These are phyloP conservation scores for Oplegnathus fasciatus DNA, from an alignment of 2,113 vertebrate species.

Conservation along the genomic window DNA sequence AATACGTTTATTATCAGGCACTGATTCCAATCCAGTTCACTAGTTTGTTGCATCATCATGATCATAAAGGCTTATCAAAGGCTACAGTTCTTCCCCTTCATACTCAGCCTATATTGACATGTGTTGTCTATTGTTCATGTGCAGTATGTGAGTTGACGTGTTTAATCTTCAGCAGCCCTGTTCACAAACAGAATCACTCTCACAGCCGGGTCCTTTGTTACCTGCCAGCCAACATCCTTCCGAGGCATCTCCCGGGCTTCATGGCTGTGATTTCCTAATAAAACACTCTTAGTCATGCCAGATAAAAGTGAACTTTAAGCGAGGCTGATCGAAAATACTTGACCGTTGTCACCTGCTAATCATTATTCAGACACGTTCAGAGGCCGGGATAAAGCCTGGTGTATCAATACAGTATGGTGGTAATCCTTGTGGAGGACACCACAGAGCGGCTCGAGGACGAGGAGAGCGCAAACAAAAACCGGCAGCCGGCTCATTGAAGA, in stretches of 20 bases:
- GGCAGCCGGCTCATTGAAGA: background rate
- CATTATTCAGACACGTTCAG: conserved; percentile 10
- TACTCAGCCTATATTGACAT: background rate
- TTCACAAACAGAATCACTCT: conserved; percentile 15
- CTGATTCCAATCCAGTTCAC: too few relatives aligned
- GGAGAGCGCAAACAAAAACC: background rate
- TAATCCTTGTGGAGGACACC: background rate
- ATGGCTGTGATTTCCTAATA: background rate
- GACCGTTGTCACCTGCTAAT: conserved; percentile 1
- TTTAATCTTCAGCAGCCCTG: background rate
- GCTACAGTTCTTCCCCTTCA: background rate
- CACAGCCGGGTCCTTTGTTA: conserved; percentile 2
- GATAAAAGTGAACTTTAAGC: conserved; percentile 7
- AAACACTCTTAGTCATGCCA: conserved; percentile 9
- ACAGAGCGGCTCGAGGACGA: background rate
- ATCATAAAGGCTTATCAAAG: background rate
- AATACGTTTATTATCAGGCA: too few relatives aligned
- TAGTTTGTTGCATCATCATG: too few relatives aligned
- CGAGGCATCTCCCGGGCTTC: conserved; percentile 24
- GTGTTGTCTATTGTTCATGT: background rate
- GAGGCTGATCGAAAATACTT: conserved; percentile 12
- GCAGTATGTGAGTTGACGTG: background rate
- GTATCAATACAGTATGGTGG: background rate
- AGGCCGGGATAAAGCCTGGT: background rate
- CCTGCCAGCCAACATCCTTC: conserved; percentile 9